Conservation (phyloP, 1,140 invertebrate species). For the Drosophila nikananu region DNA sequence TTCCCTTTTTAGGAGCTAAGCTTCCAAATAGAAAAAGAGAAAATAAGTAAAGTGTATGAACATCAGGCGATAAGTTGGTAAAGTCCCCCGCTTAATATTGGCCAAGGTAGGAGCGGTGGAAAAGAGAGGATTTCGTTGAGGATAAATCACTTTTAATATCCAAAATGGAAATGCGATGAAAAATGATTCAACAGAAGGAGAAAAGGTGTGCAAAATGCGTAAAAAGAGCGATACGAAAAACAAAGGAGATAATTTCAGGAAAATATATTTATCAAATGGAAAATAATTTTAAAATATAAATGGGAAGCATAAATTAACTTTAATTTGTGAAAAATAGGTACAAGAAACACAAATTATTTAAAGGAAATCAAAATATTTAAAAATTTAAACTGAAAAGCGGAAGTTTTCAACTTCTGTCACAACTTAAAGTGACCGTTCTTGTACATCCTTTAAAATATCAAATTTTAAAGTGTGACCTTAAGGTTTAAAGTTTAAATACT, state of each 20-base stretch:
- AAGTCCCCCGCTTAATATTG: conserved; percentile 23
- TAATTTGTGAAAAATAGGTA: not conserved
- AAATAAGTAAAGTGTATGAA: conserved; percentile 2
- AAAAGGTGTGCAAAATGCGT: not conserved
- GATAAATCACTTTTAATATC: conserved; percentile 37
- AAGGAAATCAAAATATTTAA: not conserved
- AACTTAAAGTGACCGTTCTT: not conserved
- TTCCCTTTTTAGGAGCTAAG: conserved; percentile 17
- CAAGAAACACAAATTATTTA: not conserved
- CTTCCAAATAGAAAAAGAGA: conserved; percentile 3
- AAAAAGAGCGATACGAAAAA: not conserved
- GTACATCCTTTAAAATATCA: not conserved
- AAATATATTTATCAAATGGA: not conserved
- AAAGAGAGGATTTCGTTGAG: not conserved
- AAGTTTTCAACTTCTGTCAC: not conserved
- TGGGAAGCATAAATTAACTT: not conserved
- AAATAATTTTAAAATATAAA: not conserved
- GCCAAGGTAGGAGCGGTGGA: conserved; percentile 1
- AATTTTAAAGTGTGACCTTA: not conserved
- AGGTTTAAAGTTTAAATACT: not conserved
- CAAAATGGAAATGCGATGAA: conserved; percentile 30
- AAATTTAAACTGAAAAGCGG: rapidly evolving
- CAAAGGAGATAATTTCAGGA: not conserved
- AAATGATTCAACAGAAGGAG: conserved; percentile 7
- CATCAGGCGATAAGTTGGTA: conserved; percentile 34